Evolutionary conservation across 2,113 vertebrate species (phyloP).

Genomic region (Sebastes fasciatus): DNA sequence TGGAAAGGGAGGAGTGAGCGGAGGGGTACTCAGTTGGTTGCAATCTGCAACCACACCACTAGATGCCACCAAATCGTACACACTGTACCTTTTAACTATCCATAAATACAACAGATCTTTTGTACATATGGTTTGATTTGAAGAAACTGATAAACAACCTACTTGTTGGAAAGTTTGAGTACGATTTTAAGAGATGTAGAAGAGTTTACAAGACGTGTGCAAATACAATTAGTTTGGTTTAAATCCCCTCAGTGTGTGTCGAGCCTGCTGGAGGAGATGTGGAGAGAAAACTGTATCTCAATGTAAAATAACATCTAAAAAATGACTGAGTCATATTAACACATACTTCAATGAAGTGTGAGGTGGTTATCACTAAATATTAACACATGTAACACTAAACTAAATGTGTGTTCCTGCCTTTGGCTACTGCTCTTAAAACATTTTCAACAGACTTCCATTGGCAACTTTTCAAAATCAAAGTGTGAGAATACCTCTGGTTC

Average conservation of each 20-base stretch:
- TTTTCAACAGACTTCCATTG: slow-evolving; percentile 3
- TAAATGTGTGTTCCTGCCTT: neutral
- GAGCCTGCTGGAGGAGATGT: neutral
- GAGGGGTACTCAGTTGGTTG: too few species aligned
- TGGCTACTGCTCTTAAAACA: neutral
- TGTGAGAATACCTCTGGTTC: neutral
- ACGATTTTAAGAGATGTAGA: neutral
- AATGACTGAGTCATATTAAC: neutral
- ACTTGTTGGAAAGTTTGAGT: neutral
- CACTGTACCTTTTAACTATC: too few species aligned
- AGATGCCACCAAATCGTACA: too few species aligned
- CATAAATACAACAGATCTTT: neutral
- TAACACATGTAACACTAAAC: neutral
- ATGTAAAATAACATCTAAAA: neutral
- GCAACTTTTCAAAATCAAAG: slow-evolving; percentile 12
- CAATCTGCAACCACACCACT: too few species aligned
- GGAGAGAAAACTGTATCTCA: neutral
- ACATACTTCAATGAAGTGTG: neutral
- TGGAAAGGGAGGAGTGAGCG: too few species aligned
- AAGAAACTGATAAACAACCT: neutral
- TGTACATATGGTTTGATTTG: neutral
- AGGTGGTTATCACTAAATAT: neutral
- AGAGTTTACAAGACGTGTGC: neutral
- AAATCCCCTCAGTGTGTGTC: neutral
- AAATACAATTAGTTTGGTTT: neutral